Percentiles rank a stretch among this genome's conserved stretches.
phyloP scores from a whole-genome alignment of 2,888 invertebrate genomes.

The Trissonchulus sp. region DNA sequence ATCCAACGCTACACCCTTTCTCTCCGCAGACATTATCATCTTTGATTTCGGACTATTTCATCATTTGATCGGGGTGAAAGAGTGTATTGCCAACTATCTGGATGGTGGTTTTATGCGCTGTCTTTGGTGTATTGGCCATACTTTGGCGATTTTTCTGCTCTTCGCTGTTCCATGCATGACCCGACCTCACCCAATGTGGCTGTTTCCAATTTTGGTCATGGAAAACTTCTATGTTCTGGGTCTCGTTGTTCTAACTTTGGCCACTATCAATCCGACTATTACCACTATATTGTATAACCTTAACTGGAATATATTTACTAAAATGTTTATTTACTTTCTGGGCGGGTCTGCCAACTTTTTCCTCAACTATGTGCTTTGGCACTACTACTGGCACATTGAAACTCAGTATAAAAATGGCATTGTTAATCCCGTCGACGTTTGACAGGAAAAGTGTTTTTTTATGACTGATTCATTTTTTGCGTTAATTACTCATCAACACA shows the following conservation, averaged over 20 bases:
- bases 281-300: slow-evolving; percentile 24
- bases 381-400: slow-evolving; percentile 31
- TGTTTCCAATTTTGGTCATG: slow-evolving; percentile 19
- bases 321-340: slow-evolving; percentile 23
- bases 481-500: no score
- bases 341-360: slow-evolving; percentile 28
- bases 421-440: slow-evolving; percentile 13
- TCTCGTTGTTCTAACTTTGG: slow-evolving; percentile 26
- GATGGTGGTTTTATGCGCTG: slow-evolving; percentile 40
- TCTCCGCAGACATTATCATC: slow-evolving; percentile 25
- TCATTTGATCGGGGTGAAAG: slow-evolving; percentile 32
- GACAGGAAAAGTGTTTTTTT: neutral
- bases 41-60: slow-evolving; percentile 26
- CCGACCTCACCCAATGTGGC: slow-evolving; percentile 24
- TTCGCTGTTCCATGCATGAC: neutral
- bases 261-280: slow-evolving; percentile 18
- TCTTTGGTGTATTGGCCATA: slow-evolving; percentile 27
- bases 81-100: slow-evolving; percentile 46
- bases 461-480: no score
- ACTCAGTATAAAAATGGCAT: slow-evolving; percentile 4
- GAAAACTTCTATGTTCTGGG: slow-evolving; percentile 29
- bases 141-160: slow-evolving; percentile 17
- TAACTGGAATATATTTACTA: neutral
- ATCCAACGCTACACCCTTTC: slow-evolving; percentile 40
- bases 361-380: slow-evolving; percentile 30